A percentile compares a stretch with the other conserved stretches of the same genome.
Evolutionary conservation across 1,140 invertebrate genomes (phyloP).

Genomic region (Nixonia krombeini): DNA sequence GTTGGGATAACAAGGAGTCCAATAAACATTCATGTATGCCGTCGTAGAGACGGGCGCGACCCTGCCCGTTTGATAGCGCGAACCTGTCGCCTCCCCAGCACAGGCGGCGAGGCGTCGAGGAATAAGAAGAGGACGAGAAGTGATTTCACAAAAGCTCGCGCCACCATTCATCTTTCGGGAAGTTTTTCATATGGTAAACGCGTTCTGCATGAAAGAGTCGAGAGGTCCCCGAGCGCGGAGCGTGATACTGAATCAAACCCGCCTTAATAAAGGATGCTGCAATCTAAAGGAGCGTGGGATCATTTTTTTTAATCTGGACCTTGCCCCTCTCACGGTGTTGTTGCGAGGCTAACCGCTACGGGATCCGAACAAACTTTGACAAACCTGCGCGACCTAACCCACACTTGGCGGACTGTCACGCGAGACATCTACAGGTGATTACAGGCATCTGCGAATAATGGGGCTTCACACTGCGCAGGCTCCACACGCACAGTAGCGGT

Average conservation of each 20-base stretch:
- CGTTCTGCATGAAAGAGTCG: constrained; percentile 25
- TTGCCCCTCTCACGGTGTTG: constrained; percentile 14
- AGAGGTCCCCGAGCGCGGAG: constrained; percentile 23
- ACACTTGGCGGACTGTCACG: no score
- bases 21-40: constrained; percentile 44
- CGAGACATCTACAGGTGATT: no score
- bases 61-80: constrained; percentile 29
- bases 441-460: no score
- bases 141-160: constrained; percentile 44
- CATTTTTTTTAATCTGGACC: constrained; percentile 28
- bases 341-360: constrained; percentile 5
- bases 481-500: no score
- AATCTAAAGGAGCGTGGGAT: constrained; percentile 56
- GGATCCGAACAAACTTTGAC: constrained; percentile 1
- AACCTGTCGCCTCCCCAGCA: constrained; percentile 37
- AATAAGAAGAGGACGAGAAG: constrained; percentile 4
- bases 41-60: constrained; percentile 31
- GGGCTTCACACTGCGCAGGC: no score
- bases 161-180: constrained; percentile 39
- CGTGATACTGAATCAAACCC: constrained; percentile 59
- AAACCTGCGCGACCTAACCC: not conserved
- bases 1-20: constrained; percentile 31
- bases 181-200: constrained; percentile 55
- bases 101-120: not conserved
- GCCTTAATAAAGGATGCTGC: constrained; percentile 56